phyloP scores from a whole-genome alignment of 2,797 vertebrate species.

The Huso huso region DNA sequence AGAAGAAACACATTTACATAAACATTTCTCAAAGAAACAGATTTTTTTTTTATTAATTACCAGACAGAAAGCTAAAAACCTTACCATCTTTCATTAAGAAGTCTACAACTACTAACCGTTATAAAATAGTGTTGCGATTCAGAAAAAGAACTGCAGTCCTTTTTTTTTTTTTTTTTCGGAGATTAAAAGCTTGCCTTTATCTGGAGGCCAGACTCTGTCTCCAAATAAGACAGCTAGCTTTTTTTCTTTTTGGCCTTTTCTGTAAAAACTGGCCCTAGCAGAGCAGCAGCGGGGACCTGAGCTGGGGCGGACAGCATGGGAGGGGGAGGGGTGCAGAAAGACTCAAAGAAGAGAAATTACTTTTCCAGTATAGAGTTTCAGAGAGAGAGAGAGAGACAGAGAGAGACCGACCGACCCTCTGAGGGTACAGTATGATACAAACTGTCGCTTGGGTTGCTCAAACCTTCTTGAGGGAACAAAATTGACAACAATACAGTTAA shows the following conservation, averaged over 20 bases:
- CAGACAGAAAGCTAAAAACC: too few relatives aligned
- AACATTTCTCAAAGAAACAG: too few relatives aligned
- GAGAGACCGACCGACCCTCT: not conserved
- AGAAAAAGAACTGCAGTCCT: too few relatives aligned
- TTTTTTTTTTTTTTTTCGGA: not conserved
- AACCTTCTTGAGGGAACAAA: too few relatives aligned
- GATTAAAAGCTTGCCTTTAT: conserved; percentile 2
- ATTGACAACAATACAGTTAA: too few relatives aligned
- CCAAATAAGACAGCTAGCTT: not conserved
- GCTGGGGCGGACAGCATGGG: not conserved
- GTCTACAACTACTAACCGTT: too few relatives aligned
- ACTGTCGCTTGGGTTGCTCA: too few relatives aligned
- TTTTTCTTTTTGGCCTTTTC: conserved; percentile 14
- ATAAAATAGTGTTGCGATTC: too few relatives aligned
- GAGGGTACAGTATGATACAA: too few relatives aligned
- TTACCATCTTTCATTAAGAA: too few relatives aligned
- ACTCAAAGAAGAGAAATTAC: not conserved
- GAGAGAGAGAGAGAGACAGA: conserved; percentile 4
- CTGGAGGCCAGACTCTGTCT: conserved; percentile 6
- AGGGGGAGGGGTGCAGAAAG: not conserved
- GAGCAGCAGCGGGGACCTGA: conserved; percentile 13
- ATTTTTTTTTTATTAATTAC: too few relatives aligned
- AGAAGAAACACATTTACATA: too few relatives aligned
- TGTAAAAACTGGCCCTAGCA: conserved; percentile 18
- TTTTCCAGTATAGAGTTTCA: not conserved